Base-by-base conservation (phyloP, 2,113 vertebrate species). In the Scartelaos histophorus region DNA sequence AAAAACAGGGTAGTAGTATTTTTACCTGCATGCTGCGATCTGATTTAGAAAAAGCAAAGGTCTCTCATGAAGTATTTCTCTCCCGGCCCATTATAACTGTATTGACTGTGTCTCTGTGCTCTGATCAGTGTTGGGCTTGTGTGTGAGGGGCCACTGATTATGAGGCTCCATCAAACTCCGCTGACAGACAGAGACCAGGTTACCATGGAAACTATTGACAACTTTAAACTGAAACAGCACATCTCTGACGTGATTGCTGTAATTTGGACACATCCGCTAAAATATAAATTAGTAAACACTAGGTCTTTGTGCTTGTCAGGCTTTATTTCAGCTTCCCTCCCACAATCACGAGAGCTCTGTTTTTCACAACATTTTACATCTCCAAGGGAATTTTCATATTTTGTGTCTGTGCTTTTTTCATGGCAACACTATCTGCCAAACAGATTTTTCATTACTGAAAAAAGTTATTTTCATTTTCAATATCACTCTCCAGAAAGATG, bases 401-500 rank as follows among this genome's bases (percentile, higher is more conserved):
- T 51, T 17, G 1, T 60, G 16, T 17, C 57, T 35, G 29, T 17
- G 7, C 60, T 62, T 35, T 62, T n/a, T 29, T 13, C 58, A 10
- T 7, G 15, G 15, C 15, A 35, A 61, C 58, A 17, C 58, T 65
- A 29, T 74, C 70, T 60, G 64, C 65, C 25, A 61, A 83, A 80
- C 67, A 47, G 58, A 22, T 73, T 29, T 51, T n/a, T 56, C 29
- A 29, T 29, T 29, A 10, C 38, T 43, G 7, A 51, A 17, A 17
- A 51, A 51, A 51, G 38, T 43, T 43, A 43, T 43, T 43, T 43
- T 43, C 38, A 43, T 43, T 43, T 1, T 43, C 38, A 43, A 43
- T 9, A 11, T 43, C 38, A 43, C 38, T 29, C 29, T 29, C 29
- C 29, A 29, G 29, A 29, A 29, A 29, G 29, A 29, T 29, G 29